A percentile compares a stretch with the other conserved stretches of the same genome.
These are phyloP conservation scores for Hydrolagus colliei DNA, from an alignment of 2,797 vertebrate species.

Conservation along the genomic window DNA sequence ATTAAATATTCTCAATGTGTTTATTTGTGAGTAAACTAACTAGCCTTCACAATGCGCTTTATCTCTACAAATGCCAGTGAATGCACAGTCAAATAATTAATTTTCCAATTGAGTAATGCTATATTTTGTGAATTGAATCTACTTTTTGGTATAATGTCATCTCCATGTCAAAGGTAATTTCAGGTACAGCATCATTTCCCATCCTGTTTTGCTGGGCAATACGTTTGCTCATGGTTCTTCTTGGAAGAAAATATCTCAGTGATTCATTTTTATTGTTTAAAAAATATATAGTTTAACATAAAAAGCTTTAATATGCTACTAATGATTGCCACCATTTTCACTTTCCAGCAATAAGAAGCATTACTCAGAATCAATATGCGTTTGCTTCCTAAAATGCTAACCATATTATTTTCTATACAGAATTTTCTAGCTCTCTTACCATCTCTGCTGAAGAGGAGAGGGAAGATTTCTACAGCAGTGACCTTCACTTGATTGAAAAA, in stretches of 20 bases:
- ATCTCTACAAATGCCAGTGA: neutral
- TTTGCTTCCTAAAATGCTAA: constrained; percentile 52
- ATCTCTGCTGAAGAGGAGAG: constrained; percentile 72
- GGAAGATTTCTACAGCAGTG: constrained; percentile 69
- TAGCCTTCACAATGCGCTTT: neutral
- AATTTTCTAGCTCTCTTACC: constrained; percentile 72
- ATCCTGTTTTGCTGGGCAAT: neutral
- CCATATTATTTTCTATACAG: constrained; percentile 75
- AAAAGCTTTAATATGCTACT: neutral
- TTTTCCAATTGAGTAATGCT: neutral
- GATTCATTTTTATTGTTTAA: neutral
- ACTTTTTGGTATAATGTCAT: neutral
- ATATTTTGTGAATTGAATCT: neutral
- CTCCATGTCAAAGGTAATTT: neutral
- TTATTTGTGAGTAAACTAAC: neutral
- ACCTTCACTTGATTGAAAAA: constrained; percentile 71
- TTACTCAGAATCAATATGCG: constrained; percentile 34
- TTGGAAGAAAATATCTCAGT: neutral
- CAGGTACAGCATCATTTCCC: neutral
- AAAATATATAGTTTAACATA: neutral
- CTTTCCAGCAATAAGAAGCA: constrained; percentile 19
- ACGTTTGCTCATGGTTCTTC: neutral
- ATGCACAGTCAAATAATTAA: neutral
- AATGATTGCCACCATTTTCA: neutral
- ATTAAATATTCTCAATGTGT: neutral